A percentile compares a stretch with the other conserved stretches of the same genome.
Conservation (phyloP, 2,797 vertebrate species). For the Onychomys torridus region DNA sequence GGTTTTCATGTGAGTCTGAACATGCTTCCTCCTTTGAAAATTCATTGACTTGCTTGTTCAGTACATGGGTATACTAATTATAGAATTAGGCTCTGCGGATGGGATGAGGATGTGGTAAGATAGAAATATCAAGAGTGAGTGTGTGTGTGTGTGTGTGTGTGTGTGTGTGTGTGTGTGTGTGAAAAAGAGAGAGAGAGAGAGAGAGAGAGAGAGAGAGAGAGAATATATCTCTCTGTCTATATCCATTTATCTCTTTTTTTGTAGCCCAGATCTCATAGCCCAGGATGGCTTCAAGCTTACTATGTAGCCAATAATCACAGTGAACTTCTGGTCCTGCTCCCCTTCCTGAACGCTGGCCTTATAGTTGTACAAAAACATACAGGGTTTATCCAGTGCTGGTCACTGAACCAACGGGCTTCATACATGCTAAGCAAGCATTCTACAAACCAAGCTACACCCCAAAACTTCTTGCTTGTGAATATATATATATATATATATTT, state of each 20-base stretch:
- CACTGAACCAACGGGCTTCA: neutral
- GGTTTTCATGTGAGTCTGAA: neutral
- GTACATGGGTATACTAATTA: neutral
- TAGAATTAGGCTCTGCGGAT: conserved; percentile 18
- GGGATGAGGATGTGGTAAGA: neutral
- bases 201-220: too few relatives aligned
- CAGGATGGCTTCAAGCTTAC: neutral
- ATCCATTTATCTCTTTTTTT: neutral
- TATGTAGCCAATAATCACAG: too few relatives aligned
- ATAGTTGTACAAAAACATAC: neutral
- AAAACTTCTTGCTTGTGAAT: neutral
- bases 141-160: neutral
- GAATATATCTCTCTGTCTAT: neutral
- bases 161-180: neutral
- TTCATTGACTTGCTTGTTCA: conserved; percentile 8
- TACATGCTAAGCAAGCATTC: neutral
- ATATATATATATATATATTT: too few relatives aligned
- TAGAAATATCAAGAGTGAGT: neutral
- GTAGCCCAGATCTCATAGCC: neutral
- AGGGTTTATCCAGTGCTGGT: neutral
- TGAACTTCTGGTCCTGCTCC: neutral
- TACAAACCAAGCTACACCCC: neutral
- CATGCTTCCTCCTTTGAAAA: neutral
- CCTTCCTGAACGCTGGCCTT: neutral
- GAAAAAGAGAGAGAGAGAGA: too few relatives aligned